Evolutionary conservation across 2,888 invertebrate species (phyloP).

Genomic region (Ormyrus pomaceus): DNA sequence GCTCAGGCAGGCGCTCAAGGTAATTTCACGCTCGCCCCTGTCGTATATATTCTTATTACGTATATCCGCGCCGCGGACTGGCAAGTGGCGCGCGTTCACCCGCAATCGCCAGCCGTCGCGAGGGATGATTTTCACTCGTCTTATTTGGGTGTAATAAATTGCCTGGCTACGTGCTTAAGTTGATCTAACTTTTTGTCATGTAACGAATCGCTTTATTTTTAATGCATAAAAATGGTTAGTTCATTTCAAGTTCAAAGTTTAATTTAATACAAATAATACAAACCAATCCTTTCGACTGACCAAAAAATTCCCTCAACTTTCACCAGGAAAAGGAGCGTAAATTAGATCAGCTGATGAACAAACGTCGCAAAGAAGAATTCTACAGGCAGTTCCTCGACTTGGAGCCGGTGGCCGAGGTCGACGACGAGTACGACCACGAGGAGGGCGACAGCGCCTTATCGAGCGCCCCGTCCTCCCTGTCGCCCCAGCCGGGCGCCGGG

Average conservation of each 20-base stretch:
- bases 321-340: conserved; percentile 70
- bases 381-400: conserved; percentile 71
- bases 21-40: conserved; percentile 54
- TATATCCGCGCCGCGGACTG: background rate
- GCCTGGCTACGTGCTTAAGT: no score
- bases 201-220: no score
- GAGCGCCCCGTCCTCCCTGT: conserved; percentile 83
- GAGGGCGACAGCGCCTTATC: conserved; percentile 84
- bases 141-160: no score
- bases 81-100: no score
- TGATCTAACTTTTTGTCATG: no score
- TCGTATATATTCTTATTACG: background rate
- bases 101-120: no score
- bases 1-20: conserved; percentile 70
- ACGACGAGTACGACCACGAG: conserved; percentile 71
- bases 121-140: no score
- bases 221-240: no score
- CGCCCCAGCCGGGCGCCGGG: conserved; percentile 79
- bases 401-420: conserved; percentile 72
- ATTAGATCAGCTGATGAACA: conserved; percentile 69
- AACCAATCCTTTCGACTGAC: no score
- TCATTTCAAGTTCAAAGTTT: no score
- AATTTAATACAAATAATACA: no score
- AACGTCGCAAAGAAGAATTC: conserved; percentile 70
- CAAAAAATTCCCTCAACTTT: no score